Percentiles rank a stretch among this genome's conserved stretches.
Evolutionary conservation across 2,797 vertebrate genomes (phyloP).

Genomic region (Micropoecilia bifurca): DNA sequence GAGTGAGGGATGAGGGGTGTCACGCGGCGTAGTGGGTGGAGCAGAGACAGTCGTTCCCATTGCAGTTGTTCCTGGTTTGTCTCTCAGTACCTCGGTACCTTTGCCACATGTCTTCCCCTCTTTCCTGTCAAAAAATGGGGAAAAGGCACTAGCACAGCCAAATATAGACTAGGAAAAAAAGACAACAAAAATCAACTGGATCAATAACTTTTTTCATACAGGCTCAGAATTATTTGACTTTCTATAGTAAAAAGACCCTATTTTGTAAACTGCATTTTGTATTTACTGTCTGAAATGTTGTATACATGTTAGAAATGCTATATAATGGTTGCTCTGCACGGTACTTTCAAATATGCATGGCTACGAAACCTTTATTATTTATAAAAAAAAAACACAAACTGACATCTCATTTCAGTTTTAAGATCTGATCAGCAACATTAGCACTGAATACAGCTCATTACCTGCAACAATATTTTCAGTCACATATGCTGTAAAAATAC

Average conservation of each 20-base stretch:
- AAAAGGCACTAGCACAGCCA: too few species aligned
- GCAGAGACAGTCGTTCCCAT: too few species aligned
- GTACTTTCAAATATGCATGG: neutral
- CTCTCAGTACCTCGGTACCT: too few species aligned
- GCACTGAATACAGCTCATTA: slow-evolving; percentile 41
- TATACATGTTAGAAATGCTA: neutral
- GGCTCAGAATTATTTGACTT: neutral
- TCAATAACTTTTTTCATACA: neutral
- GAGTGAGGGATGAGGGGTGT: too few species aligned
- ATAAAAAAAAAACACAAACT: neutral
- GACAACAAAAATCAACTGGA: neutral
- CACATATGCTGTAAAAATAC: slow-evolving; percentile 22
- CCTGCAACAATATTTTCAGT: slow-evolving; percentile 24
- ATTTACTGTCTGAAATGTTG: neutral
- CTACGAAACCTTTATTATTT: neutral
- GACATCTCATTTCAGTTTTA: slow-evolving; percentile 1
- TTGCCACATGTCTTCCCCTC: too few species aligned
- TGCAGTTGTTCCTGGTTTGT: too few species aligned
- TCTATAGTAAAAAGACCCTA: neutral
- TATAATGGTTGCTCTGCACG: neutral
- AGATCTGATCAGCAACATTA: slow-evolving; percentile 14
- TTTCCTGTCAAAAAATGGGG: too few species aligned
- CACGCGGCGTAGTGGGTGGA: too few species aligned
- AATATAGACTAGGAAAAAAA: too few species aligned
- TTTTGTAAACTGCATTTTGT: neutral